These are phyloP conservation scores for Chiridota heheva DNA, from an alignment of 35 echinoderm and acorn worm species.

Conservation along the genomic window DNA sequence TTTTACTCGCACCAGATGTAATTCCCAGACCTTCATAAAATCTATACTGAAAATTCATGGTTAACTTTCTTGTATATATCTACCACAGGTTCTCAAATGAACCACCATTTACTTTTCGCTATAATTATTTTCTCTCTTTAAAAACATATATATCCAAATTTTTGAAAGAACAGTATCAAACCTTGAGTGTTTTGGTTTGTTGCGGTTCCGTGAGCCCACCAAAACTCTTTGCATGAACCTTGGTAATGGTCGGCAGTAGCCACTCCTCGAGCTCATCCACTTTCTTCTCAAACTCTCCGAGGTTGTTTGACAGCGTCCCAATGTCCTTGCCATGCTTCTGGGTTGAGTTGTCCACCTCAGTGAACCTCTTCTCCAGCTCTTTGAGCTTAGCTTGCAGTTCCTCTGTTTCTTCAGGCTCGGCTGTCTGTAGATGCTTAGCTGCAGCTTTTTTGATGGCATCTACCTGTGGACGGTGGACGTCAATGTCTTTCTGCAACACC, in stretches of 20 bases:
- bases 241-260: conserved; percentile 61
- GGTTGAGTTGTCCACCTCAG: conserved; percentile 37
- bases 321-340: conserved; percentile 54
- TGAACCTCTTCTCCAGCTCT: conserved; percentile 72
- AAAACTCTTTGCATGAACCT: conserved; percentile 49
- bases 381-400: conserved; percentile 60
- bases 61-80: no score
- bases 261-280: conserved; percentile 78
- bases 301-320: conserved; percentile 35
- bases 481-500: conserved; percentile 79
- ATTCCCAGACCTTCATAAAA: no score
- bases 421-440: conserved; percentile 56
- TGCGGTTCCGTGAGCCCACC: conserved; percentile 56
- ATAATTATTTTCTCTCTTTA: no score
- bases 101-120: no score
- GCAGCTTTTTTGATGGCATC: conserved; percentile 76
- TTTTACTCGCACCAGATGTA: no score
- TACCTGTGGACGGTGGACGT: conserved; percentile 66
- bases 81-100: no score
- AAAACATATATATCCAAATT: no score
- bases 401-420: conserved; percentile 61
- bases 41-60: no score
- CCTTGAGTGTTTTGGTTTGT: conserved; percentile 71
- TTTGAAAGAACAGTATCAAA: no score
- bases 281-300: conserved; percentile 71